Evolutionary conservation across 2,888 invertebrate species (phyloP).

Genomic region (Idaea aversata): DNA sequence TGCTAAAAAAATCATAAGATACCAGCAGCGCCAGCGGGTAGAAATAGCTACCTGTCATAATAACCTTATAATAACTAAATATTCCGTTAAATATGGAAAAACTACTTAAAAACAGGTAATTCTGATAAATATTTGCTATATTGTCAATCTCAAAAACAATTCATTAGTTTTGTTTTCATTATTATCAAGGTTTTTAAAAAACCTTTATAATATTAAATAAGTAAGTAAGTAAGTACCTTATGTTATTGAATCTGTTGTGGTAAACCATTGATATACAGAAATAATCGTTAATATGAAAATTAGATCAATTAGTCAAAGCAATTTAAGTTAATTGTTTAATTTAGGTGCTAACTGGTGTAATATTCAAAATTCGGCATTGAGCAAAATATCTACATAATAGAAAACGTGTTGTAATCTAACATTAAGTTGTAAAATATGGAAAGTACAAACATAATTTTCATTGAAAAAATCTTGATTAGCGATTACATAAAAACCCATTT

Average conservation of each 20-base stretch:
- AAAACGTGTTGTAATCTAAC: slow-evolving; percentile 9
- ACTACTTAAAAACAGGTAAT: no score
- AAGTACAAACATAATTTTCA: neutral
- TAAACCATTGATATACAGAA: neutral
- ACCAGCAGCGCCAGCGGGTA: no score
- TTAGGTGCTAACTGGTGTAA: neutral
- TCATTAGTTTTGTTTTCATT: no score
- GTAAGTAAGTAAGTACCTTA: no score
- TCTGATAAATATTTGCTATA: no score
- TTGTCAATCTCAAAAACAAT: no score
- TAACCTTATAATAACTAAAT: no score
- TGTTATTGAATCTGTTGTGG: neutral
- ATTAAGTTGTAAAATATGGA: slow-evolving; percentile 6
- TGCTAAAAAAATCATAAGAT: no score
- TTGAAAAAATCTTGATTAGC: neutral
- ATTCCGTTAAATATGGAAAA: no score
- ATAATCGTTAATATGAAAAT: neutral
- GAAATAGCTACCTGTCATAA: no score
- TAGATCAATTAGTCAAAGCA: neutral
- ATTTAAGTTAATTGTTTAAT: neutral
- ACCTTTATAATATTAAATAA: no score
- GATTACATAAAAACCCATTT: slow-evolving; percentile 41
- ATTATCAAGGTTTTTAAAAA: no score
- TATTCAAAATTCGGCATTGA: neutral
- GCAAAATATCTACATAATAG: neutral